Evolutionary conservation across 2,797 vertebrate species (phyloP).

Genomic region (Neoniphon sammara): DNA sequence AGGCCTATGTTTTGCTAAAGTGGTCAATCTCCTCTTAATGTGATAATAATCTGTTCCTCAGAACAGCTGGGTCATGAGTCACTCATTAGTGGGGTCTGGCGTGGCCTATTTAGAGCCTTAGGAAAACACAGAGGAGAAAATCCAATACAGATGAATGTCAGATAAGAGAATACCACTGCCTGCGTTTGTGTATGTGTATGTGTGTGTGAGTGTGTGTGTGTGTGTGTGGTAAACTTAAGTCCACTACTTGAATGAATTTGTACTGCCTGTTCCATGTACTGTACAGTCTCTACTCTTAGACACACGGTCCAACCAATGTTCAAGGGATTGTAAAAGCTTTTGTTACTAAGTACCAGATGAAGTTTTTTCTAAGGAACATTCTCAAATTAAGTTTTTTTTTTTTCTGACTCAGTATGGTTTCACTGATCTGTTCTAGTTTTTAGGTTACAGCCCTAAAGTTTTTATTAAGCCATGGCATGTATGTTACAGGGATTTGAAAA

Average conservation of each 20-base stretch:
- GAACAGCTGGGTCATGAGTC: slow-evolving; percentile 60
- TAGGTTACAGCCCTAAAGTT: neutral
- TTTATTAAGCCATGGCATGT: neutral
- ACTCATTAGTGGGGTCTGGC: slow-evolving; percentile 53
- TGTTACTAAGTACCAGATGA: neutral
- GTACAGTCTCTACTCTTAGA: slow-evolving; percentile 8
- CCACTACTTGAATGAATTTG: slow-evolving; percentile 31
- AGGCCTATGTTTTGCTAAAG: slow-evolving; percentile 46
- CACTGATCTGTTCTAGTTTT: neutral
- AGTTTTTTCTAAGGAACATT: no score
- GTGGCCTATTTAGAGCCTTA: slow-evolving; percentile 51
- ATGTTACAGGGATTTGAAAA: neutral
- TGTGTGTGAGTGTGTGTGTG: slow-evolving; percentile 18
- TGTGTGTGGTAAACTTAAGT: slow-evolving; percentile 35
- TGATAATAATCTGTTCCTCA: slow-evolving; percentile 51
- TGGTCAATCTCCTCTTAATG: slow-evolving; percentile 51
- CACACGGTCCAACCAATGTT: slow-evolving; percentile 13
- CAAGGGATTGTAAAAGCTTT: slow-evolving; percentile 3
- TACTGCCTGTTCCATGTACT: neutral
- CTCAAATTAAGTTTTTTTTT: neutral
- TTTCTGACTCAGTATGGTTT: neutral
- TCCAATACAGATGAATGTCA: slow-evolving; percentile 43
- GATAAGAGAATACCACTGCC: slow-evolving; percentile 40
- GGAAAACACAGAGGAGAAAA: slow-evolving; percentile 48
- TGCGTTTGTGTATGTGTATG: slow-evolving; percentile 14